Evolutionary conservation across 2,888 invertebrate genomes (phyloP).

Genomic region (Nycteola revayana): DNA sequence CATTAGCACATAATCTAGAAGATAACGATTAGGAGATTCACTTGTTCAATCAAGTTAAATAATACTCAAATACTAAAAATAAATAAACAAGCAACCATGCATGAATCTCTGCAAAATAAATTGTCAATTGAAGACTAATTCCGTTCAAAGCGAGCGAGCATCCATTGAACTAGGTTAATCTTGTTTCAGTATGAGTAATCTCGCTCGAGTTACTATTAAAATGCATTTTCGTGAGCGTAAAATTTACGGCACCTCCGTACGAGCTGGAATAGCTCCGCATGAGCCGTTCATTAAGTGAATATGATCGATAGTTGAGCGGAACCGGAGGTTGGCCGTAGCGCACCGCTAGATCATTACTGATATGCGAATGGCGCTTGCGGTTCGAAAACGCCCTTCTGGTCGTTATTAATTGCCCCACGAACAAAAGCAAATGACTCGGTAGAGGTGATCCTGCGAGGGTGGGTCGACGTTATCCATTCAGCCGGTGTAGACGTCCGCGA

Average conservation of each 20-base stretch:
- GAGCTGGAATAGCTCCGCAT: slow-evolving; percentile 45
- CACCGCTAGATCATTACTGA: slow-evolving; percentile 73
- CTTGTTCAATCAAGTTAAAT: too few relatives aligned
- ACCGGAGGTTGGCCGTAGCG: slow-evolving; percentile 48
- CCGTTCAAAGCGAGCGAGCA: too few relatives aligned
- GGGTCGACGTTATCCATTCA: slow-evolving; percentile 80
- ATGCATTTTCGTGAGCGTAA: neutral
- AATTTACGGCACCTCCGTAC: slow-evolving; percentile 10
- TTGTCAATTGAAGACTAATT: too few relatives aligned
- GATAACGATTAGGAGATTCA: too few relatives aligned
- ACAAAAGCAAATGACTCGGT: slow-evolving; percentile 81
- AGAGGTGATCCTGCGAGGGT: slow-evolving; percentile 77
- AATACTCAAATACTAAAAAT: too few relatives aligned
- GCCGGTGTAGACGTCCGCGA: slow-evolving; percentile 74
- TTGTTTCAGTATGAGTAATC: too few relatives aligned
- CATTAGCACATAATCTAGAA: too few relatives aligned
- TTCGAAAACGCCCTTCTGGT: slow-evolving; percentile 73
- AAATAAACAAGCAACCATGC: too few relatives aligned
- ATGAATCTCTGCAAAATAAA: too few relatives aligned
- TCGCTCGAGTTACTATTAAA: neutral
- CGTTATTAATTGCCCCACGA: slow-evolving; percentile 79
- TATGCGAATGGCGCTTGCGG: slow-evolving; percentile 71
- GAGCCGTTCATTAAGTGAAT: slow-evolving; percentile 54
- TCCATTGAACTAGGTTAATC: too few relatives aligned
- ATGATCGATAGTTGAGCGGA: slow-evolving; percentile 64